A percentile compares a stretch with the other conserved stretches of the same genome.
Evolutionary conservation across 2,113 vertebrate species (phyloP).

Genomic region (Shinisaurus crocodilurus): DNA sequence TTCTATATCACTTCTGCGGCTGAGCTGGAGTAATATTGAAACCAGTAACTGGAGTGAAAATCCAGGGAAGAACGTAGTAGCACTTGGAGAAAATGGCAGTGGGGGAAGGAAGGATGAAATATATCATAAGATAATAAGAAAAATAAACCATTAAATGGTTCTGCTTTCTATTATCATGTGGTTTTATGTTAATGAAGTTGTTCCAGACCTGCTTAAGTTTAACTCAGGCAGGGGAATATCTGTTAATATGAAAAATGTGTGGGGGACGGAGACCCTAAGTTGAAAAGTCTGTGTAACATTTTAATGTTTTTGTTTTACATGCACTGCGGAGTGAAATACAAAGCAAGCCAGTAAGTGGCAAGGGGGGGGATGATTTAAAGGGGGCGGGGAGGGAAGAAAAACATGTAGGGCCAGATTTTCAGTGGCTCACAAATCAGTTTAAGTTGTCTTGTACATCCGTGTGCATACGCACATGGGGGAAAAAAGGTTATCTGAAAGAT

Average conservation of each 20-base stretch:
- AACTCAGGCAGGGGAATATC: constrained; percentile 78
- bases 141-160: constrained; percentile 78
- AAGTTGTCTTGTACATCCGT: not conserved
- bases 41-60: constrained; percentile 58
- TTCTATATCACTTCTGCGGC: constrained; percentile 24
- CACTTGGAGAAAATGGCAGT: constrained; percentile 43
- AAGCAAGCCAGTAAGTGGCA: constrained; percentile 65
- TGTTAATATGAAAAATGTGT: constrained; percentile 77
- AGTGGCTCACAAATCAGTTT: not conserved
- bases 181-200: constrained; percentile 81
- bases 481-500: not conserved
- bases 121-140: constrained; percentile 78
- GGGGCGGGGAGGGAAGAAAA: constrained; percentile 10
- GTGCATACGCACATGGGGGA: not conserved
- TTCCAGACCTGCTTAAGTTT: constrained; percentile 76
- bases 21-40: not conserved
- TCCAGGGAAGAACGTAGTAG: constrained; percentile 69
- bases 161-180: constrained; percentile 79
- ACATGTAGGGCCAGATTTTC: constrained; percentile 23
- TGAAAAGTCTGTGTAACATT: constrained; percentile 71
- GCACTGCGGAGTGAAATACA: constrained; percentile 65
- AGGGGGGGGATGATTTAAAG: not conserved
- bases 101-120: constrained; percentile 69
- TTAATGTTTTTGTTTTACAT: constrained; percentile 68
- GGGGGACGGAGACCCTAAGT: constrained; percentile 74